Percentiles rank a stretch among this genome's conserved stretches.
Conservation (phyloP, 2,888 invertebrate genomes). For the Polyploca ridens region DNA sequence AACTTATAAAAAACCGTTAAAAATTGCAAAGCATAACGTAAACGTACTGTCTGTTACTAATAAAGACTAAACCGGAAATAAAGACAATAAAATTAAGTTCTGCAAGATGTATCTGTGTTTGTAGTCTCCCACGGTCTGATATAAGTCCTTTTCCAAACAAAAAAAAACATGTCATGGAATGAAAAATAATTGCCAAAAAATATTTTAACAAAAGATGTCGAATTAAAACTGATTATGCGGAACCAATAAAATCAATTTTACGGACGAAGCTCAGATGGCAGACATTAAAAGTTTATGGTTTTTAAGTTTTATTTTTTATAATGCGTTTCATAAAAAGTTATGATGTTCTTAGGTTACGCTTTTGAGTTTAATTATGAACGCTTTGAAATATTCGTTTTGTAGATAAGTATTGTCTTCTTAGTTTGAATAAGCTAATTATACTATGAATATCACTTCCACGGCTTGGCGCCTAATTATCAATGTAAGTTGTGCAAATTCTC, state of each 20-base stretch:
- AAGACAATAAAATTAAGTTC: too few relatives aligned
- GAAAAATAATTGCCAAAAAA: not conserved
- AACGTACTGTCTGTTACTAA: too few relatives aligned
- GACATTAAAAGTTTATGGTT: not conserved
- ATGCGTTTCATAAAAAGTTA: not conserved
- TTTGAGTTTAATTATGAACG: not conserved
- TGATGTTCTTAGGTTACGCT: not conserved
- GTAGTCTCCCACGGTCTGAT: too few relatives aligned
- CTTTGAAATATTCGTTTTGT: not conserved
- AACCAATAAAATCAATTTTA: conserved; percentile 4
- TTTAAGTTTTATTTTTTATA: not conserved
- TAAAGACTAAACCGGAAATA: too few relatives aligned
- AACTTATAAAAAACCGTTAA: too few relatives aligned
- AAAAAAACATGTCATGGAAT: too few relatives aligned
- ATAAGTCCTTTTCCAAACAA: too few relatives aligned
- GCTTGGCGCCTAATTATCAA: not conserved
- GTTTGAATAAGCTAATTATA: not conserved
- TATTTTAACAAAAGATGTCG: not conserved
- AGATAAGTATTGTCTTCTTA: not conserved
- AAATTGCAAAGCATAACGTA: too few relatives aligned
- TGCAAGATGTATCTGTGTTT: too few relatives aligned
- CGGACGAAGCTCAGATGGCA: not conserved
- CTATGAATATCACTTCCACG: not conserved
- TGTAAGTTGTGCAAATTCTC: not conserved
- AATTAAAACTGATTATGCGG: conserved; percentile 4